Conservation (phyloP, 92 coral and sea anemone genomes). For the Desmophyllum pertusum region DNA sequence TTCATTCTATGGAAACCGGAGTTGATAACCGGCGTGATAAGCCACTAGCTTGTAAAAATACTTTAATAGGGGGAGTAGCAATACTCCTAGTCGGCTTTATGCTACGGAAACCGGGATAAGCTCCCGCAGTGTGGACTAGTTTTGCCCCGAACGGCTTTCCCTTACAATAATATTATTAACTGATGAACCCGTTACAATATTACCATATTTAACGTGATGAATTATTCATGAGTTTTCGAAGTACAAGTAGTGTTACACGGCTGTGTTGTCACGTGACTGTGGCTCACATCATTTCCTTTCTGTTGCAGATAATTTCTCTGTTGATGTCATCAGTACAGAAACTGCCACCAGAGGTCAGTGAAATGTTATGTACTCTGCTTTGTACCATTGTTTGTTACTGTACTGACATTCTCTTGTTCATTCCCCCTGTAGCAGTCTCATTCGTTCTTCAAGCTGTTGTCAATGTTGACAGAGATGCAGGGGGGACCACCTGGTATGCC, state of each 20-base stretch:
- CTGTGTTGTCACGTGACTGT: neutral
- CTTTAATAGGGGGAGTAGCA: no score
- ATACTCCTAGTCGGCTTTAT: no score
- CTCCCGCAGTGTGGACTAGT: no score
- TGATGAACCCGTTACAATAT: no score
- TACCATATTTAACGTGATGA: no score
- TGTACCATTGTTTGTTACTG: neutral
- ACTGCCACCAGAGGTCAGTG: slow-evolving; percentile 91
- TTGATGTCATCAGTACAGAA: slow-evolving; percentile 93
- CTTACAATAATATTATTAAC: no score
- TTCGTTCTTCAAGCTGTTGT: slow-evolving; percentile 92
- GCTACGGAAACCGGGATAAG: no score
- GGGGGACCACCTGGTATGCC: slow-evolving; percentile 91
- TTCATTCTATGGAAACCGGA: no score
- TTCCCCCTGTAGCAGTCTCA: slow-evolving; percentile 84
- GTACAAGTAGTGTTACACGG: neutral
- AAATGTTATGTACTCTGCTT: neutral
- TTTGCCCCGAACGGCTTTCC: no score
- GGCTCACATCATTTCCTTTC: neutral
- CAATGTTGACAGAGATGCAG: slow-evolving; percentile 90
- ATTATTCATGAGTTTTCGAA: neutral
- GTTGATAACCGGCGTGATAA: no score
- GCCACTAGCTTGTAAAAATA: no score
- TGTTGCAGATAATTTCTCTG: slow-evolving; percentile 82
- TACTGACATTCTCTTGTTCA: neutral